Evolutionary conservation across 2,888 invertebrate genomes (phyloP), one percentile per base, ranked within the genome.

Genomic region (Matsumyia berberina): DNA sequence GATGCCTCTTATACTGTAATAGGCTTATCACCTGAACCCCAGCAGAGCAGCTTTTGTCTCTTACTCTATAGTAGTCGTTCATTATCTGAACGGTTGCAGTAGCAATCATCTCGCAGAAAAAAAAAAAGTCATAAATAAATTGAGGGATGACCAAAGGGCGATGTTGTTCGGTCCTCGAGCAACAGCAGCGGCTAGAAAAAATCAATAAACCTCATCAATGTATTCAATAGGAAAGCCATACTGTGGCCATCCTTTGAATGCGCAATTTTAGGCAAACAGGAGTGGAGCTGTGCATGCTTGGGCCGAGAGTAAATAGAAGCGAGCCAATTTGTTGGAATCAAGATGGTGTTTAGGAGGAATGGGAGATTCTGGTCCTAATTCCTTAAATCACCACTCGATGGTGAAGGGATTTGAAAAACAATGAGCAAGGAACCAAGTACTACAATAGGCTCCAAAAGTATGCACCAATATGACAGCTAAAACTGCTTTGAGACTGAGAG

Each of bases 181-280:
- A 55, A n/a, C 44, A 60, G 53, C 44, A 46, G 78, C 49, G 35
- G 29, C 7, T 4, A 33, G 31, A 33, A 76, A 66, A 76, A 77
- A 82, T 77, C 82, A 77, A 82, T 82, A 72, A 82, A 82, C 58
- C 44, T 66, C 82, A 77, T 77, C 70, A 70, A 76, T 33, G 44
- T 37, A 67, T 58, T 79, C 64, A 72, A 79, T 73, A 72, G 42
- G 11, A 69, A 46, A 55, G 35, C 33, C 67, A 57, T 70, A 24
- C 39, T 31, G 15, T 57, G 49, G 53, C 31, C 46, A 51, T 51
- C 17, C 73, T 46, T 49, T 53, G 17, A 8, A 73, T 58, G 39
- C n/a, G 33, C 49, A 49, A 58, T 35, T 57, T 76, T 49, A 8
- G 7, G 0, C 6, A 0, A 29, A 49, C 79, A 58, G 58, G 73